Percentiles rank a stretch among this genome's conserved stretches.
Conservation (phyloP, 2,113 vertebrate genomes). For the Podarcis cretensis region DNA sequence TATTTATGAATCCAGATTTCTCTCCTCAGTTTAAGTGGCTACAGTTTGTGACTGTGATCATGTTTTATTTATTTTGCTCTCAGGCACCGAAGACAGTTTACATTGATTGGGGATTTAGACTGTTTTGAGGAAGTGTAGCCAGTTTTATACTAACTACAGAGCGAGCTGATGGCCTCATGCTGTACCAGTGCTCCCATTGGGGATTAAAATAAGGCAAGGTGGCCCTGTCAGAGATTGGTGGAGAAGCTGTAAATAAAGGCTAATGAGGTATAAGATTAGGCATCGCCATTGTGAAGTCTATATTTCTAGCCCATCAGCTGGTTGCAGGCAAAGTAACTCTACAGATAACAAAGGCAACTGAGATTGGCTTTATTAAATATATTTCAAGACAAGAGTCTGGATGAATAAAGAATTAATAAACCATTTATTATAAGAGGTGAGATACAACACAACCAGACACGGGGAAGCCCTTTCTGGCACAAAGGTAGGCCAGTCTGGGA, state of each 20-base stretch:
- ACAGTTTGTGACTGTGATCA: neutral
- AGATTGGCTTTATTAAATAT: too few species aligned
- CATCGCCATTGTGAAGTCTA: neutral
- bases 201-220: constrained; percentile 63
- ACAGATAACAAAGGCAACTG: neutral
- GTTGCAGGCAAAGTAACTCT: neutral
- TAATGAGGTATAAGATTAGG: constrained; percentile 55
- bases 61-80: constrained; percentile 10
- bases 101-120: neutral
- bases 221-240: constrained; percentile 8
- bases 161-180: neutral
- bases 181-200: neutral
- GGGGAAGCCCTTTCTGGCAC: too few species aligned
- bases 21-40: neutral
- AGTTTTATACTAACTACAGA: neutral
- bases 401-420: too few species aligned
- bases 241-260: constrained; percentile 35
- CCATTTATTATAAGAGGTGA: too few species aligned
- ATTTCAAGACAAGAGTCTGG: too few species aligned
- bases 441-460: too few species aligned
- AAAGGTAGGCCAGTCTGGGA: too few species aligned
- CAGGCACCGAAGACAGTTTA: neutral
- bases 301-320: neutral
- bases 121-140: neutral
- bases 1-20: neutral